A percentile compares a stretch with the other conserved stretches of the same genome.
phyloP scores from a whole-genome alignment of 64 coral and sea anemone species.

The Montipora efflorescens region DNA sequence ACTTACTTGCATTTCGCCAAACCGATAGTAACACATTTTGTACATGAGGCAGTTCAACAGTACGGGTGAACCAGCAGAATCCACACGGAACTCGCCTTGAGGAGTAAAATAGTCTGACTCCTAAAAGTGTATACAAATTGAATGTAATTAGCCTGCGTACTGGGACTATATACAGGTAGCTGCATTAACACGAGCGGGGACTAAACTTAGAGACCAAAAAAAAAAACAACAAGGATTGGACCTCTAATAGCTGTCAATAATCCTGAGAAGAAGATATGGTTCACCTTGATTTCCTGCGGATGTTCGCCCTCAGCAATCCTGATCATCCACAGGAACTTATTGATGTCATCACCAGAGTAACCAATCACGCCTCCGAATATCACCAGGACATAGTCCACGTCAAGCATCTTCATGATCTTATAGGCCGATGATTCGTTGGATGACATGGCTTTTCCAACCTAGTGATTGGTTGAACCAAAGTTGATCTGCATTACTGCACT shows the following conservation, averaged over 20 bases:
- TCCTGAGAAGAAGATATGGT: no score
- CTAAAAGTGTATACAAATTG: conserved; percentile 22
- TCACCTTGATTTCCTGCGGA: conserved; percentile 95
- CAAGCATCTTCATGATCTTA: conserved; percentile 95
- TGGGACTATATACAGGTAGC: no score
- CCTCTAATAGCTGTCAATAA: no score
- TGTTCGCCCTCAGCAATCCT: conserved; percentile 98
- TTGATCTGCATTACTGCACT: no score
- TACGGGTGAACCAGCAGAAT: conserved; percentile 92
- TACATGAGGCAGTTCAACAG: conserved; percentile 98
- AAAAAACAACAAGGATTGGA: no score
- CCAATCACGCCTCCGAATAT: conserved; percentile 99
- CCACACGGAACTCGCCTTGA: conserved; percentile 98
- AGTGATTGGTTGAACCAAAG: not conserved
- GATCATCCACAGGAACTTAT: conserved; percentile 99
- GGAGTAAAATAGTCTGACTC: conserved; percentile 99
- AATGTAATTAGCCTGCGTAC: not conserved
- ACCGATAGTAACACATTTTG: conserved; percentile 99
- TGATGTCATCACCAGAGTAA: conserved; percentile 99
- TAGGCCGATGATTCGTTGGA: conserved; percentile 96
- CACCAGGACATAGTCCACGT: conserved; percentile 93
- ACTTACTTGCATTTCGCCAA: conserved; percentile 97
- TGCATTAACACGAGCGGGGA: no score
- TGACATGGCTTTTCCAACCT: conserved; percentile 99
- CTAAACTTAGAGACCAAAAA: no score